Conservation (phyloP, 2,797 vertebrate genomes). For the Chelonia mydas region DNA sequence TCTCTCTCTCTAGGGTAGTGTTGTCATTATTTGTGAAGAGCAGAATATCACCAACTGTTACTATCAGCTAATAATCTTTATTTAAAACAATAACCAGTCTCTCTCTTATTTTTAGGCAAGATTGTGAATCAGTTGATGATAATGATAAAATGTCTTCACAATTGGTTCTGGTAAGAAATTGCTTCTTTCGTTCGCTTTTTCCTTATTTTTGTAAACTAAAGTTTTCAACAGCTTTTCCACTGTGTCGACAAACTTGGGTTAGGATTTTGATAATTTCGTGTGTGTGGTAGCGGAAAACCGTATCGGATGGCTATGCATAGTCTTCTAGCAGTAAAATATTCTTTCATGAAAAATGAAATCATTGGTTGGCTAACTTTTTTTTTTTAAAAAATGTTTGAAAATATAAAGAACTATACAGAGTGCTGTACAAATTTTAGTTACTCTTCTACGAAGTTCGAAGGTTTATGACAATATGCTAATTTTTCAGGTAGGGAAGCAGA, state of each 20-base stretch:
- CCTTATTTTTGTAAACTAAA: background rate
- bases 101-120: conserved; percentile 79
- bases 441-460: background rate
- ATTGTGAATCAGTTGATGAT: conserved; percentile 73
- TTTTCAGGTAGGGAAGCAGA: background rate
- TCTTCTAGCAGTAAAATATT: background rate
- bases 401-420: background rate
- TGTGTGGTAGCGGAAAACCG: background rate
- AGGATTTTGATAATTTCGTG: background rate
- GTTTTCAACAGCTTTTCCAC: background rate
- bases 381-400: background rate
- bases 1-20: background rate
- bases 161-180: conserved; percentile 78
- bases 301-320: background rate
- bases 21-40: background rate
- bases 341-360: background rate
- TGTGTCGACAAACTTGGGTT: background rate
- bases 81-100: conserved; percentile 58
- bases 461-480: background rate
- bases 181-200: conserved; percentile 7
- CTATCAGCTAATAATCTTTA: background rate
- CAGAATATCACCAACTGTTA: background rate
- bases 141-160: conserved; percentile 73
- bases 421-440: background rate
- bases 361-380: background rate